Conservation (phyloP, 2,797 vertebrate genomes). For the Xerus rutilus region DNA sequence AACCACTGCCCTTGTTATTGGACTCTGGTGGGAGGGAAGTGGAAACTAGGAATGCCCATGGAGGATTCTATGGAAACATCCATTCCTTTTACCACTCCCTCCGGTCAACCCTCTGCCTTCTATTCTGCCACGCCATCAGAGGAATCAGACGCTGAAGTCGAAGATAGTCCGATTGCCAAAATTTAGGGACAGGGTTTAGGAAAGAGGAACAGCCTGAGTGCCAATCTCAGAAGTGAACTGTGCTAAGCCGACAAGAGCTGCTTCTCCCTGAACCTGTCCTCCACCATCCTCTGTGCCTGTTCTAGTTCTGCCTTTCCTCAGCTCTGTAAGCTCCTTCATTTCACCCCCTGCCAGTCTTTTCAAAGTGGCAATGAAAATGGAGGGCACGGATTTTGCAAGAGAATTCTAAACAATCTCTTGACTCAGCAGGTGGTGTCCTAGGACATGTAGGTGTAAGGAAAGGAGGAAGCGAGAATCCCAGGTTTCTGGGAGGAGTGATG, state of each 20-base stretch:
- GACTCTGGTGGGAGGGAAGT: neutral
- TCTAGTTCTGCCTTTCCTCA: neutral
- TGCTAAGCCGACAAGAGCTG: neutral
- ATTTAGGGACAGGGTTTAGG: neutral
- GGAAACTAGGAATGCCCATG: neutral
- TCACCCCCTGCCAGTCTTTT: neutral
- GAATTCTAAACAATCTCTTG: neutral
- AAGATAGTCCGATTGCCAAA: neutral
- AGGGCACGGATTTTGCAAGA: neutral
- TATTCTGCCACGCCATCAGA: neutral
- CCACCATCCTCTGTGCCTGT: neutral
- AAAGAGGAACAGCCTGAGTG: neutral
- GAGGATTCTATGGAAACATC: neutral
- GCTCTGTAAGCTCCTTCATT: neutral
- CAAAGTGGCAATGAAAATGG: neutral
- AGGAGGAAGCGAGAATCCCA: neutral
- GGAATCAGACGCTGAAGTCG: neutral
- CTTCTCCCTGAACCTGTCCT: neutral
- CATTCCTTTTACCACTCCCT: neutral
- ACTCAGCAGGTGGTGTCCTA: neutral
- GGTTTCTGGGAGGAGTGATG: neutral
- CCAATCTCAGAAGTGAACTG: neutral
- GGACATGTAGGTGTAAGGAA: neutral
- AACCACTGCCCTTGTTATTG: neutral
- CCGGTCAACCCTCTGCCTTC: neutral